phyloP scores from a whole-genome alignment of 2,113 vertebrate species.

The Istiophorus platypterus region DNA sequence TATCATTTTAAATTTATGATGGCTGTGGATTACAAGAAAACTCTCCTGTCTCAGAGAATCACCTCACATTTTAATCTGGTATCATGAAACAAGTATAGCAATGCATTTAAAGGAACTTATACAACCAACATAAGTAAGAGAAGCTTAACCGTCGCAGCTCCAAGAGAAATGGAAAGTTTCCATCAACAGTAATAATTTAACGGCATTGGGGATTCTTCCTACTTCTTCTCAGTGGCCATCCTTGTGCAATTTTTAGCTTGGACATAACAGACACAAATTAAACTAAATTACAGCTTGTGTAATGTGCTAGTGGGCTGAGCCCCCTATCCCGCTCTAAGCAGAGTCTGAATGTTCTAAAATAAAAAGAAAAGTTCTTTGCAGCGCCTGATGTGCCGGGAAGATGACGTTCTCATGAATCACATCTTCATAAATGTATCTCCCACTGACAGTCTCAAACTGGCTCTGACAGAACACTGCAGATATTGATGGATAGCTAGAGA shows the following conservation, averaged over 20 bases:
- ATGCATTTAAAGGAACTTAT: slow-evolving; percentile 27
- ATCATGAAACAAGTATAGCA: slow-evolving; percentile 29
- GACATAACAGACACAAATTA: slow-evolving; percentile 52
- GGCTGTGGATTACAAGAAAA: slow-evolving; percentile 45
- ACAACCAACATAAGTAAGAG: slow-evolving; percentile 15
- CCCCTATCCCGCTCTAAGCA: slow-evolving; percentile 44
- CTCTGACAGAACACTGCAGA: slow-evolving; percentile 70
- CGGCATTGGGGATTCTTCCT: slow-evolving; percentile 30
- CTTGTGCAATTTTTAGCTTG: slow-evolving; percentile 67
- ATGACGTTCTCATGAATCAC: slow-evolving; percentile 71
- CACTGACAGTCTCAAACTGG: slow-evolving; percentile 67
- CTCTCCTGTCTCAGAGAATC: slow-evolving; percentile 16
- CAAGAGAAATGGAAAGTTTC: slow-evolving; percentile 39
- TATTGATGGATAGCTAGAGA: slow-evolving; percentile 62
- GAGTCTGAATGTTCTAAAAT: slow-evolving; percentile 66
- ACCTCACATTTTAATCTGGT: slow-evolving; percentile 30
- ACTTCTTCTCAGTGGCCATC: slow-evolving; percentile 36
- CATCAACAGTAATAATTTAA: slow-evolving; percentile 56
- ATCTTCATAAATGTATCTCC: slow-evolving; percentile 74
- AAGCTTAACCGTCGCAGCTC: slow-evolving; percentile 24
- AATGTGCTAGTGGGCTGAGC: slow-evolving; percentile 63
- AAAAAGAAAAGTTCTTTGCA: slow-evolving; percentile 32
- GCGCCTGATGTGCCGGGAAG: slow-evolving; percentile 60
- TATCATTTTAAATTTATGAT: slow-evolving; percentile 57
- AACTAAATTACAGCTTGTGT: slow-evolving; percentile 57